Conservation (phyloP, 2,888 invertebrate species). For the Metalampra italica region DNA sequence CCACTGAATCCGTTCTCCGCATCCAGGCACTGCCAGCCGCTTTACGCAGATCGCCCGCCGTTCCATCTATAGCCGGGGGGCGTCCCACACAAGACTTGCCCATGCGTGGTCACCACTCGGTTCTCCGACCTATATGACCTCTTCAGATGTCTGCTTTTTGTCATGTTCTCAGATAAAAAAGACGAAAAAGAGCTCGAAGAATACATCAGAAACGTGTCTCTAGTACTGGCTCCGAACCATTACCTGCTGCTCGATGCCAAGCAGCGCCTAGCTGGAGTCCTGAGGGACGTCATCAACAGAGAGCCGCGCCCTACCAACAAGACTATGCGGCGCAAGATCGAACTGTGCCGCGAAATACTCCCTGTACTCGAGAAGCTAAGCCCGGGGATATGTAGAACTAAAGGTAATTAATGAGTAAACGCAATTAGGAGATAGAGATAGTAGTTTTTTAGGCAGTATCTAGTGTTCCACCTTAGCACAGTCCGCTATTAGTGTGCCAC, state of each 20-base stretch:
- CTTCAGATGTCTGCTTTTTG: too few species aligned
- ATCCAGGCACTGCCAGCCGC: too few species aligned
- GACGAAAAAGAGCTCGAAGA: constrained; percentile 69
- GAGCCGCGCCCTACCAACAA: constrained; percentile 73
- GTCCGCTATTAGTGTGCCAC: too few species aligned
- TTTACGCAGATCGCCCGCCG: too few species aligned
- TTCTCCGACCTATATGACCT: too few species aligned
- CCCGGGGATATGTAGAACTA: constrained; percentile 84
- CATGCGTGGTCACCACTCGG: too few species aligned
- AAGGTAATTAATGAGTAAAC: constrained; percentile 68
- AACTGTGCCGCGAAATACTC: constrained; percentile 82
- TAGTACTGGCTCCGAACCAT: constrained; percentile 82
- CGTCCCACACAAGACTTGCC: too few species aligned
- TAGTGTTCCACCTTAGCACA: too few species aligned
- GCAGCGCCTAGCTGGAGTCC: constrained; percentile 81
- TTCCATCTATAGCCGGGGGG: too few species aligned
- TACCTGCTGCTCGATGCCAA: constrained; percentile 83
- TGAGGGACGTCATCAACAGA: constrained; percentile 70
- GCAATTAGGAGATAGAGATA: too few species aligned
- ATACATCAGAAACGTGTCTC: constrained; percentile 72
- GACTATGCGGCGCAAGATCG: constrained; percentile 80
- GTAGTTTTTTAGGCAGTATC: too few species aligned
- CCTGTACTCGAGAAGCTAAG: constrained; percentile 81
- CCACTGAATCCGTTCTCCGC: too few species aligned
- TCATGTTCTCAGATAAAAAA: constrained; percentile 59